phyloP scores from a whole-genome alignment of 2,797 vertebrate genomes.

The Pangasius djambal region DNA sequence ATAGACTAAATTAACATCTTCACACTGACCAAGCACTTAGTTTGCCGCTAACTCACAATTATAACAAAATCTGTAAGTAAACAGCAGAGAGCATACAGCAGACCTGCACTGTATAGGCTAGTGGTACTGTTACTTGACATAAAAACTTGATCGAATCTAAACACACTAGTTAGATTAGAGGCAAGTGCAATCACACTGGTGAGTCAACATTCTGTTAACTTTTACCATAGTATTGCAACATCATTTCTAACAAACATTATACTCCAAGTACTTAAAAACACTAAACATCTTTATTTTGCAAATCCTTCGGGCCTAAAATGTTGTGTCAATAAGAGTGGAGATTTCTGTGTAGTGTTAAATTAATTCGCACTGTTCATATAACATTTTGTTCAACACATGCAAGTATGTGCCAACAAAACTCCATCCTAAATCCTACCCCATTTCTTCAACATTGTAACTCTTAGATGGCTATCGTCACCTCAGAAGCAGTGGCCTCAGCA shows the following conservation, averaged over 20 bases:
- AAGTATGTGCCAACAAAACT: not conserved
- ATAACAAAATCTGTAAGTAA: not conserved
- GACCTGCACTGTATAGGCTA: not conserved
- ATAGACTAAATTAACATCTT: not conserved
- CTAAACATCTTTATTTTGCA: not conserved
- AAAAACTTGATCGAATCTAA: not conserved
- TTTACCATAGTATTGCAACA: not conserved
- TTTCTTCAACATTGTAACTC: constrained; percentile 25
- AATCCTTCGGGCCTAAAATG: not conserved
- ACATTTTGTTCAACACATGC: not conserved
- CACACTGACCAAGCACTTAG: not conserved
- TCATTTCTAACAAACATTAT: not conserved
- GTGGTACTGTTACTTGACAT: not conserved
- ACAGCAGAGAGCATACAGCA: not conserved
- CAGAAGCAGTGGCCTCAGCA: constrained; percentile 27
- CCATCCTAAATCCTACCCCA: not conserved
- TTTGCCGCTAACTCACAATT: not conserved
- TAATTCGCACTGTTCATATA: not conserved
- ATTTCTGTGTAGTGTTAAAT: too few species aligned
- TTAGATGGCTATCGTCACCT: constrained; percentile 32
- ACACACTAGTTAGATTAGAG: not conserved
- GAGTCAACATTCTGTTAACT: not conserved
- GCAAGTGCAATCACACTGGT: not conserved
- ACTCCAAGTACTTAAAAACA: not conserved
- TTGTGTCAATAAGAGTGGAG: not conserved